Percentiles rank a stretch among this genome's conserved stretches.
phyloP scores from a whole-genome alignment of 2,113 vertebrate species.

The Pseudorasbora parva region DNA sequence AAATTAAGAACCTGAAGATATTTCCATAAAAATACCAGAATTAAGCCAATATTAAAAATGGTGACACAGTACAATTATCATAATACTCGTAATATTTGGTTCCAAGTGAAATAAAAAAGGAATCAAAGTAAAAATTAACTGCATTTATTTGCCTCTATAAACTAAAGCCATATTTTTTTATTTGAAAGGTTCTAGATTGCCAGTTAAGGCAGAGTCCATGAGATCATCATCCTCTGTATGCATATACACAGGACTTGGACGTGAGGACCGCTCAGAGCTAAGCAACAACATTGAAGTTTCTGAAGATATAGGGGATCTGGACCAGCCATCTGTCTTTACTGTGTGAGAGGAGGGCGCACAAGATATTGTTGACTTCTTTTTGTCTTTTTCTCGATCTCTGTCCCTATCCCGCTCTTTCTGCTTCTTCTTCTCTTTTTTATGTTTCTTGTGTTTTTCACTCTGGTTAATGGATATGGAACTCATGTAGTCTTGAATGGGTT shows the following conservation, averaged over 20 bases:
- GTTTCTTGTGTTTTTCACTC: constrained; percentile 96
- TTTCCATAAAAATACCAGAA: not conserved
- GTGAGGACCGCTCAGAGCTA: constrained; percentile 84
- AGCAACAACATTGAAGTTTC: constrained; percentile 89
- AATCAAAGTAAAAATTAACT: not conserved
- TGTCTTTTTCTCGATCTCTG: constrained; percentile 87
- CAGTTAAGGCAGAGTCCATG: constrained; percentile 95
- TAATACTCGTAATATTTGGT: not conserved
- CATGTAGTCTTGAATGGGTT: constrained; percentile 78
- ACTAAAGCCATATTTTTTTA: not conserved
- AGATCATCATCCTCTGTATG: constrained; percentile 96
- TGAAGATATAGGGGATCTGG: constrained; percentile 89
- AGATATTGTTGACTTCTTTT: constrained; percentile 87
- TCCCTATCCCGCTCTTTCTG: constrained; percentile 90
- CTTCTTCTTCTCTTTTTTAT: constrained; percentile 98
- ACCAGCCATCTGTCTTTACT: constrained; percentile 94
- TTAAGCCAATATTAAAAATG: not conserved
- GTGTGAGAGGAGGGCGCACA: constrained; percentile 76
- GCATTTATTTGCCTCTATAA: not conserved
- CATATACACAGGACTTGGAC: constrained; percentile 89
- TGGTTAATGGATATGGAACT: constrained; percentile 84
- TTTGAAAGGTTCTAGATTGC: constrained; percentile 73
- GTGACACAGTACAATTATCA: not conserved
- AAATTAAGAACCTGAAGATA: not conserved
- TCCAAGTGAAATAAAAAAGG: not conserved